Conservation (phyloP, 1,140 invertebrate genomes). For the Diprion similis region DNA sequence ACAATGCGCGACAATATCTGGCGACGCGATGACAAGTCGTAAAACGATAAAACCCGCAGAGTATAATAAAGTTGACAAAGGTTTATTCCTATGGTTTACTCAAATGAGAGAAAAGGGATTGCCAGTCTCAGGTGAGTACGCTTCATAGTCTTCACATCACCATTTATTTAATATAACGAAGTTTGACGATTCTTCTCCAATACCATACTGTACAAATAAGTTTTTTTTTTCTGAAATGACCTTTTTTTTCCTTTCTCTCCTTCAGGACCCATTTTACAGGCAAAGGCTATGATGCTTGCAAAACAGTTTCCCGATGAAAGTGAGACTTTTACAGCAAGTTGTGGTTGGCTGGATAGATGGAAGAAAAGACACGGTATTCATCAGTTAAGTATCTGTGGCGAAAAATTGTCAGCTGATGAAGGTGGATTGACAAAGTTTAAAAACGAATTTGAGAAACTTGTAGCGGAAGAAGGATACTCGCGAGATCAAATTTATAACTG, state of each 20-base stretch:
- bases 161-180: slow-evolving; percentile 1
- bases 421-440: slow-evolving; percentile 17
- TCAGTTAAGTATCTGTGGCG: slow-evolving; percentile 30
- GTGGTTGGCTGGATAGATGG: slow-evolving; percentile 38
- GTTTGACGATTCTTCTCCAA: too few species aligned
- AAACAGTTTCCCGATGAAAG: slow-evolving; percentile 32
- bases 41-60: slow-evolving; percentile 10
- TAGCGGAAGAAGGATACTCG: slow-evolving; percentile 25
- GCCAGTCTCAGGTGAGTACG: too few species aligned
- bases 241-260: slow-evolving; percentile 24
- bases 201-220: too few species aligned
- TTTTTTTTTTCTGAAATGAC: too few species aligned
- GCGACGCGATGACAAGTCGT: slow-evolving; percentile 3
- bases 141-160: neutral
- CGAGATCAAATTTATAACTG: slow-evolving; percentile 34
- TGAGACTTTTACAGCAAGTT: slow-evolving; percentile 36
- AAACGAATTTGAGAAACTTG: slow-evolving; percentile 20
- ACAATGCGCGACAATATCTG: slow-evolving; percentile 1
- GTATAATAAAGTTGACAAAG: slow-evolving; percentile 1
- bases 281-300: slow-evolving; percentile 30
- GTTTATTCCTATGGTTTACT: slow-evolving; percentile 13
- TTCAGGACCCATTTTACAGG: slow-evolving; percentile 36
- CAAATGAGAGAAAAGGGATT: slow-evolving; percentile 9
- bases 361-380: slow-evolving; percentile 33
- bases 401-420: slow-evolving; percentile 30